phyloP scores from a whole-genome alignment of 1,140 invertebrate species.

The Phenacoccus solenopsis region DNA sequence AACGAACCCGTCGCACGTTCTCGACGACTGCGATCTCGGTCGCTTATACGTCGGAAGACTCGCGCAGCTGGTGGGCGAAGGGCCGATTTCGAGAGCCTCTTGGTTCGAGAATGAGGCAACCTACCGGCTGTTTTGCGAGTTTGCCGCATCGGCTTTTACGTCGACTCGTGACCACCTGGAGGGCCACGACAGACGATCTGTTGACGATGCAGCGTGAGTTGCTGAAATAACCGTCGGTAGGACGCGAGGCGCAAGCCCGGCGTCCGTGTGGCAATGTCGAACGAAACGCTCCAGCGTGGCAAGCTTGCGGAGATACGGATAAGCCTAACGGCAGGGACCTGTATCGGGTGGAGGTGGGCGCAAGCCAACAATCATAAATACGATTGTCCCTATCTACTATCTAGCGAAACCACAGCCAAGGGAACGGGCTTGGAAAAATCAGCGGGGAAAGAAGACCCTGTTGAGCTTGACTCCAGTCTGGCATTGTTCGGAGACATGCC shows the following conservation, averaged over 20 bases:
- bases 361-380: no score
- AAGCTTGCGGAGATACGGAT: background rate
- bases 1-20: background rate
- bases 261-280: no score
- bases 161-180: background rate
- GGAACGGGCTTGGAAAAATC: conserved; percentile 34
- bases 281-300: background rate
- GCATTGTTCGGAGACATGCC: conserved; percentile 66
- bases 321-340: background rate
- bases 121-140: background rate
- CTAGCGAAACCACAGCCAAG: conserved; percentile 48
- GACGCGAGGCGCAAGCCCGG: background rate
- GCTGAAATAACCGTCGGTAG: background rate
- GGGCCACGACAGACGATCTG: background rate
- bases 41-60: background rate
- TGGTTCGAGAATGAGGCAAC: background rate
- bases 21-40: background rate
- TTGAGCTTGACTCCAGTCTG: conserved; percentile 76
- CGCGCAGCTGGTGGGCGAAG: background rate
- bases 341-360: background rate
- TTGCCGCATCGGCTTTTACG: background rate
- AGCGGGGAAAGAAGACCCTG: conserved; percentile 40
- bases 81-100: background rate
- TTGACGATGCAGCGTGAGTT: background rate
- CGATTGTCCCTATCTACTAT: conserved; percentile 37